A percentile compares a stretch with the other conserved stretches of the same genome.
Conservation (phyloP, 2,888 invertebrate genomes). For the Watsonalla cultraria region DNA sequence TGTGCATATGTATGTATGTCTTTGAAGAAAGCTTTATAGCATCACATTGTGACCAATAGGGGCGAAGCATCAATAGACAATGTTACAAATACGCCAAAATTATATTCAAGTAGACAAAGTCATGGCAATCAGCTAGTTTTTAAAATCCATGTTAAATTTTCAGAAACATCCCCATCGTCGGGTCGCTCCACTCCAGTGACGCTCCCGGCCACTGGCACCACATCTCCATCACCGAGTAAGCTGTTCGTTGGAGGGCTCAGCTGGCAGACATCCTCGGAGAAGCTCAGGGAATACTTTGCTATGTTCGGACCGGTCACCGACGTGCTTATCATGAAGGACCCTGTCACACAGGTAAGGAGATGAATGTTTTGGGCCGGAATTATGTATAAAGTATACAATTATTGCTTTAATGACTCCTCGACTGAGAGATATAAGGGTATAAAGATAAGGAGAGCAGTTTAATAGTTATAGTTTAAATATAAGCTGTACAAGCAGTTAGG, state of each 20-base stretch:
- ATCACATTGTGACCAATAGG: too few relatives aligned
- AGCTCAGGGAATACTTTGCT: slow-evolving; percentile 93
- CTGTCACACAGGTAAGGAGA: slow-evolving; percentile 88
- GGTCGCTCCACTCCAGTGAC: slow-evolving; percentile 85
- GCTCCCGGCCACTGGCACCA: slow-evolving; percentile 45
- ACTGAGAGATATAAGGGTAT: too few relatives aligned
- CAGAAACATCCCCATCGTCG: slow-evolving; percentile 80
- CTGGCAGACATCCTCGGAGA: slow-evolving; percentile 96
- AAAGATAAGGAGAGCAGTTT: too few relatives aligned
- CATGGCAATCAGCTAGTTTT: not conserved
- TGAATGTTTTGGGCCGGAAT: not conserved
- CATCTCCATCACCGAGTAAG: slow-evolving; percentile 86
- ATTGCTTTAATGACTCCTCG: too few relatives aligned
- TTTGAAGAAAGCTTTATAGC: too few relatives aligned
- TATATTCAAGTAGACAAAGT: too few relatives aligned
- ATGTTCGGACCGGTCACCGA: slow-evolving; percentile 95
- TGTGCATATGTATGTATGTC: too few relatives aligned
- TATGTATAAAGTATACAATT: too few relatives aligned
- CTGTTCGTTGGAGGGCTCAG: slow-evolving; percentile 94
- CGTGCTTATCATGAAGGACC: slow-evolving; percentile 96
- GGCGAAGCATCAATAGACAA: too few relatives aligned
- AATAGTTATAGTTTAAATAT: too few relatives aligned
- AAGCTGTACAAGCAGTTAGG: too few relatives aligned
- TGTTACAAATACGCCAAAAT: too few relatives aligned
- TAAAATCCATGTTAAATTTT: slow-evolving; percentile 21